Percentiles rank a stretch among this genome's conserved stretches.
These are phyloP conservation scores for Alectura lathami DNA, from an alignment of 2,113 vertebrate genomes.

Conservation along the genomic window DNA sequence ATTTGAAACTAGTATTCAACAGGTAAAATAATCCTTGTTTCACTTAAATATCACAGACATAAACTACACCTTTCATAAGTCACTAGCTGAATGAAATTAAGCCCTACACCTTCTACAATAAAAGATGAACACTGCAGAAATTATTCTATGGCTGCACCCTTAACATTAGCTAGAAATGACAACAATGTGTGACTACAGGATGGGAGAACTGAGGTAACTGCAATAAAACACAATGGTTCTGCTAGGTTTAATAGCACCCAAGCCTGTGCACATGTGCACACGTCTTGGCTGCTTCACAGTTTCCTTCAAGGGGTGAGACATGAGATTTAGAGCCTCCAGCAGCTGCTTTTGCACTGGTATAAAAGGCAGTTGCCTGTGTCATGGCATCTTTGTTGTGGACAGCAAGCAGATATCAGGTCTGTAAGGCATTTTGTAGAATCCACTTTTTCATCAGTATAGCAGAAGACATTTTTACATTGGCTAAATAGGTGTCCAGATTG, in stretches of 20 bases:
- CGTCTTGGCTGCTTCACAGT: neutral
- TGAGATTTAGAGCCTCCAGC: neutral
- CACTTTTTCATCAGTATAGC: neutral
- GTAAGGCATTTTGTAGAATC: neutral
- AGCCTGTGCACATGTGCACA: too few relatives aligned
- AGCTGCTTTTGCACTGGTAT: neutral
- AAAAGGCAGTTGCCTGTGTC: accelerated
- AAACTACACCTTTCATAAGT: neutral
- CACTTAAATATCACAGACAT: neutral
- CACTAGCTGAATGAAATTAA: neutral
- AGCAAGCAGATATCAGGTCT: neutral
- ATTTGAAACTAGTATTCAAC: neutral
- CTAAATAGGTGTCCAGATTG: neutral
- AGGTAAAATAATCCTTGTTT: neutral
- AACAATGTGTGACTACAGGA: neutral
- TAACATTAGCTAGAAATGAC: neutral
- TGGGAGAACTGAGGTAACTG: neutral
- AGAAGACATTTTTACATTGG: neutral
- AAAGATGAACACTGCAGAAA: neutral
- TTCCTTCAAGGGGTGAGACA: neutral
- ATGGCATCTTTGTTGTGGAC: accelerated
- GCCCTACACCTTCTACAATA: neutral
- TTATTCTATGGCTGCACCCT: neutral
- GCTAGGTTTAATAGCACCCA: accelerated
- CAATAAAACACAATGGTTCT: neutral